phyloP scores from a whole-genome alignment of 2,113 vertebrate genomes.

The Erpornis zantholeuca region DNA sequence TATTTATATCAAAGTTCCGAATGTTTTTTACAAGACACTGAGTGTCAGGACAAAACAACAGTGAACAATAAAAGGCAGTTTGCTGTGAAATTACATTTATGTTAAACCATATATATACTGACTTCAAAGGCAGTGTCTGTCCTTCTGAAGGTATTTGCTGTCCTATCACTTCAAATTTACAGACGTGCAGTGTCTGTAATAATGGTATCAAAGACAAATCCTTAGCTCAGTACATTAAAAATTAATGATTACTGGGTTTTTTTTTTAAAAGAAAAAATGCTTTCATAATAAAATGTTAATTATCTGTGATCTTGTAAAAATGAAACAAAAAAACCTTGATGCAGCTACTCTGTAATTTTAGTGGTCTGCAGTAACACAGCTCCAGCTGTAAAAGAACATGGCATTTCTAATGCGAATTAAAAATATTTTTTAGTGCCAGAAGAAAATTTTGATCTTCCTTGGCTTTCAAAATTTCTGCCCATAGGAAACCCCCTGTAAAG shows the following conservation, averaged over 20 bases:
- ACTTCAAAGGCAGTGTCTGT: slow-evolving; percentile 47
- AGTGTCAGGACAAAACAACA: slow-evolving; percentile 34
- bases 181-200: not conserved
- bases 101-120: slow-evolving; percentile 13
- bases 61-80: slow-evolving; percentile 49
- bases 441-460: not conserved
- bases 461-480: not conserved
- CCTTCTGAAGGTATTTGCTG: slow-evolving; percentile 44
- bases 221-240: slow-evolving; percentile 17
- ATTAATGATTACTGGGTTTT: slow-evolving; percentile 32
- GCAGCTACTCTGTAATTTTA: not conserved
- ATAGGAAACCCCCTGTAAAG: not conserved
- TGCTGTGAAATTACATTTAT: slow-evolving; percentile 56
- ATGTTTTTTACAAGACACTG: slow-evolving; percentile 1
- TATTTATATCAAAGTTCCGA: slow-evolving; percentile 12
- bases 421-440: not conserved
- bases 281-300: slow-evolving; percentile 39
- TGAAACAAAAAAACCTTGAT: not conserved
- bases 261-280: not conserved
- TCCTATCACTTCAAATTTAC: slow-evolving; percentile 41
- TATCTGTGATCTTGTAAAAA: slow-evolving; percentile 40
- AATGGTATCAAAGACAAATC: slow-evolving; percentile 44
- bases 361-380: not conserved
- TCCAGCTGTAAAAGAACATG: not conserved
- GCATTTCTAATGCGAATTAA: not conserved